Percentiles rank a stretch among this genome's conserved stretches.
Evolutionary conservation across 1,140 invertebrate genomes (phyloP).

Genomic region (Triops cancriformis): DNA sequence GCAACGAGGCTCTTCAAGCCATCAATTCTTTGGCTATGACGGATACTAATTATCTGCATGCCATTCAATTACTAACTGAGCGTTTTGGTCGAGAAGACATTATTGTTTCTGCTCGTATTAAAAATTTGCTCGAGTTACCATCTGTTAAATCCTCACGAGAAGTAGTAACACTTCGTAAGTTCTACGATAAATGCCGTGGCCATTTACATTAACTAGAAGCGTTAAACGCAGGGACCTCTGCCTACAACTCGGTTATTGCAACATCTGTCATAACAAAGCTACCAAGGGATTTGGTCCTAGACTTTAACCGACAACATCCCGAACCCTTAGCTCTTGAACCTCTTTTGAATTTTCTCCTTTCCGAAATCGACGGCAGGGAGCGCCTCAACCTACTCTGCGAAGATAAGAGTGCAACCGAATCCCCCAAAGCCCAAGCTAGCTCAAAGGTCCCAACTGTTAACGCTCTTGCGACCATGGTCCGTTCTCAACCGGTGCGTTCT

Average conservation of each 20-base stretch:
- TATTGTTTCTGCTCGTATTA: neutral
- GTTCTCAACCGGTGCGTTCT: neutral
- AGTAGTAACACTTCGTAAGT: neutral
- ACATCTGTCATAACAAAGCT: too few relatives aligned
- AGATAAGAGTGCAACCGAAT: too few relatives aligned
- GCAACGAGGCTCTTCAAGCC: too few relatives aligned
- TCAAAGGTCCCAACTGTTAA: neutral
- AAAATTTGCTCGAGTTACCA: neutral
- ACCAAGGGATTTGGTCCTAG: neutral
- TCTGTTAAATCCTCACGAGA: neutral
- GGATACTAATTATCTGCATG: constrained; percentile 26
- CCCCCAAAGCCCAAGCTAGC: too few relatives aligned
- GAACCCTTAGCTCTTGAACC: too few relatives aligned
- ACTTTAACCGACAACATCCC: too few relatives aligned
- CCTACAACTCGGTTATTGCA: constrained; percentile 21
- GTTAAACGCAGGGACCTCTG: neutral
- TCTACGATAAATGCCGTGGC: too few relatives aligned
- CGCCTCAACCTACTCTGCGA: too few relatives aligned
- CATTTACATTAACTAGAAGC: too few relatives aligned
- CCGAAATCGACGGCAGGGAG: too few relatives aligned
- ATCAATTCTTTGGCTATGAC: constrained; percentile 25
- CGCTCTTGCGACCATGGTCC: neutral
- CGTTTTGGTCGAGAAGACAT: constrained; percentile 26
- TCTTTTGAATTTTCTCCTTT: too few relatives aligned
- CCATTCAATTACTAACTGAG: constrained; percentile 25